Evolutionary conservation across 2,113 vertebrate species (phyloP).

Genomic region (Sorex fumeus): DNA sequence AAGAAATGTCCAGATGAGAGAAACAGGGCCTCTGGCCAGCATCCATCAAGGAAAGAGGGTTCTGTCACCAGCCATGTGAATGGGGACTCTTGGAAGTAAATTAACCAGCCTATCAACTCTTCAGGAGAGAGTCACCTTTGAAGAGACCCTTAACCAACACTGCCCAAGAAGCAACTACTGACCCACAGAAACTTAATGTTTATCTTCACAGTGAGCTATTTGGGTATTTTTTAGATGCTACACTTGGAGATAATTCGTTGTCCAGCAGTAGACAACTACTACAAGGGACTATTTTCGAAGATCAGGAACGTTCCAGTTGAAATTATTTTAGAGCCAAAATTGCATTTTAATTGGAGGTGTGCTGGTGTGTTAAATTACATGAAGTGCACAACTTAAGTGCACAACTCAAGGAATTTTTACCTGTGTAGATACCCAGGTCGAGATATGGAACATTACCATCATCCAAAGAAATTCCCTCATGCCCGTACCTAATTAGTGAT

Average conservation of each 20-base stretch:
- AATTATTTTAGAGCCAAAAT: background rate
- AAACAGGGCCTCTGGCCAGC: no score
- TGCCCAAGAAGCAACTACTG: background rate
- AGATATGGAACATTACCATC: background rate
- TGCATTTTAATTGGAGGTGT: background rate
- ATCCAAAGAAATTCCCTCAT: background rate
- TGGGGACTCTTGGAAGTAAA: no score
- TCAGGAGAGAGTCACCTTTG: no score
- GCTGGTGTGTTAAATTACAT: background rate
- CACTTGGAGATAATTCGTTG: background rate
- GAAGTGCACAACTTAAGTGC: background rate
- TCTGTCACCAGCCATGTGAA: no score
- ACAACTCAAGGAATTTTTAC: background rate
- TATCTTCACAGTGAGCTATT: background rate
- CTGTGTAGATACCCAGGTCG: background rate
- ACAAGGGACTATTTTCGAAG: background rate
- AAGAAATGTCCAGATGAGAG: no score
- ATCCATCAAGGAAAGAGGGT: no score
- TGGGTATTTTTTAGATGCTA: slow-evolving; percentile 13
- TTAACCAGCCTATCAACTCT: no score
- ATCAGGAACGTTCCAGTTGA: background rate
- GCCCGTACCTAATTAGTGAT: background rate
- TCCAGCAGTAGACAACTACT: background rate
- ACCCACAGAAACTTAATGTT: background rate
- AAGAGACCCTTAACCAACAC: no score